A percentile compares a stretch with the other conserved stretches of the same genome.
Conservation (phyloP, 2,113 vertebrate genomes). For the Miniopterus natalensis region DNA sequence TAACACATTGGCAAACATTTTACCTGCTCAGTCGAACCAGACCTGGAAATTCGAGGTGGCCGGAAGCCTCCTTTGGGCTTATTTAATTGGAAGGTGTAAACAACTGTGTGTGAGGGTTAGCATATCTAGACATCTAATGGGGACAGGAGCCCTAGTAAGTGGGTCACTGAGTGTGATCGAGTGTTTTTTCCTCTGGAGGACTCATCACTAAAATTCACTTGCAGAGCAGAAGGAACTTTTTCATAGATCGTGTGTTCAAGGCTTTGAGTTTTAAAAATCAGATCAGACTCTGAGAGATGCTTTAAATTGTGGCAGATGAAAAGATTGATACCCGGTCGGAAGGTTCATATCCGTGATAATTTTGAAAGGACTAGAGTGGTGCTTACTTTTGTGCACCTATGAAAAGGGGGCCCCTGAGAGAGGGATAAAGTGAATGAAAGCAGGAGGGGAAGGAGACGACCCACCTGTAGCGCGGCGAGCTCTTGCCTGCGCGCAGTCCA, state of each 20-base stretch:
- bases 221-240: not conserved
- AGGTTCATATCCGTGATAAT: not conserved
- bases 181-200: not conserved
- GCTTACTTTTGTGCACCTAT: not conserved
- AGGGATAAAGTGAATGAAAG: not conserved
- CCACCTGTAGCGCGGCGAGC: not conserved
- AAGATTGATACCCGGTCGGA: not conserved
- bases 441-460: not conserved
- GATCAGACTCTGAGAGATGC: not conserved
- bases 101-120: not conserved
- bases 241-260: not conserved
- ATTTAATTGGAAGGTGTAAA: not conserved
- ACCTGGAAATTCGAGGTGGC: not conserved
- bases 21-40: not conserved
- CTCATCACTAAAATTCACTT: not conserved
- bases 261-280: constrained; percentile 16
- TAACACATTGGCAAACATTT: not conserved
- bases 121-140: not conserved
- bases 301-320: not conserved
- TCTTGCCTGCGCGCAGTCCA: not conserved
- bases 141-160: not conserved
- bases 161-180: not conserved
- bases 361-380: not conserved
- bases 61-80: not conserved
- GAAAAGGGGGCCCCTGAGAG: not conserved